Base-by-base conservation (phyloP, 92 coral and sea anemone species). In the Desmophyllum pertusum region DNA sequence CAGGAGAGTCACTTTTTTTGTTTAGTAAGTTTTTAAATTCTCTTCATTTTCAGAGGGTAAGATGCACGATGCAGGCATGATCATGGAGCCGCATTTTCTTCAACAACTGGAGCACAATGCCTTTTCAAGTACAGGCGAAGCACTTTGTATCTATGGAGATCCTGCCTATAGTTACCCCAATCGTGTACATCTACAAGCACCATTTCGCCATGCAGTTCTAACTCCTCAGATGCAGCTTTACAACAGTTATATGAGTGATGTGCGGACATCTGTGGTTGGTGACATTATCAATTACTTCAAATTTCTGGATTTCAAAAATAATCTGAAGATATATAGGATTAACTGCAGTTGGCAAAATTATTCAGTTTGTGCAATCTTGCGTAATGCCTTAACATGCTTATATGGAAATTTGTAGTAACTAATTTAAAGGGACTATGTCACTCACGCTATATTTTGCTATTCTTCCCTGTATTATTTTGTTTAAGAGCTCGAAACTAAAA, bases 11-110 rank as follows among this genome's bases (percentile, higher is more conserved):
- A n/a, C n/a, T n/a, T n/a, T 1, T 66, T 6, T 35, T 35, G 42
- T 66, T 35, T 35, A 11, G 36, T 33, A 30, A 66, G 4, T 31
- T 66, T 66, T 35, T 31, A 6, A 6, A 11, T 66, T 66, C 21
- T 66, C 36, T 30, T 6, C 36, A 23, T 61, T 61, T n/a, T 61
- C 11, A 61, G 67, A 61, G 67, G 33, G 71, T 66, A 66, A 17
- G 71, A 66, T 66, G 71, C 71, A 66, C 35, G 71, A 66, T 66
- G 71, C 71, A 66, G 71, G 71, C 41, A 66, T 66, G 71, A 3
- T 66, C 71, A 33, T 66, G 71, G 71, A 66, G 41, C 35, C 71
- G 17, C 5, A 66, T 8, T 66, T 66, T 31, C 40, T 66, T 30
- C 71, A 66, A 30, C 41, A 66, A 30, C 71, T 66, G 71, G 71